Evolutionary conservation across 2,113 vertebrate species (phyloP).

Genomic region (Rhynchomys soricoides): DNA sequence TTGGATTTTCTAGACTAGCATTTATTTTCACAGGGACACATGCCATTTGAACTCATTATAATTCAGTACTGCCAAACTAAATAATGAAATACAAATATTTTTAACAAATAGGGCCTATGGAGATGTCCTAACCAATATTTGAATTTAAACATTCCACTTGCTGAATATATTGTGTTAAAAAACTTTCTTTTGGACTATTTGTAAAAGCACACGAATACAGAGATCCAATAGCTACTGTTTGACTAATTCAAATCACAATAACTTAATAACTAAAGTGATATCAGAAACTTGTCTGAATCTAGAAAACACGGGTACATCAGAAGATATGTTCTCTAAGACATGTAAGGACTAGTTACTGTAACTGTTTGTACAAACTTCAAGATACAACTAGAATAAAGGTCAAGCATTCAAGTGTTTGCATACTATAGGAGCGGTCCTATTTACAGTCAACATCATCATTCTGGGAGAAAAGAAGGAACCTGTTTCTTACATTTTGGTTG

Average conservation of each 20-base stretch:
- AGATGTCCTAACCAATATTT: slow-evolving; percentile 40
- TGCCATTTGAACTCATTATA: neutral
- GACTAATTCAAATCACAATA: slow-evolving; percentile 6
- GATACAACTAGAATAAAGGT: neutral
- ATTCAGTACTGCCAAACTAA: slow-evolving; percentile 8
- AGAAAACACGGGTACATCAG: slow-evolving; percentile 36
- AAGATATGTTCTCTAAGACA: slow-evolving; percentile 31
- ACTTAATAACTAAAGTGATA: slow-evolving; percentile 37
- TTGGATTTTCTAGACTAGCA: neutral
- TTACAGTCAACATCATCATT: neutral
- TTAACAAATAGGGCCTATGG: slow-evolving; percentile 22
- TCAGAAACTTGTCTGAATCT: neutral
- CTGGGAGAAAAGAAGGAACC: slow-evolving; percentile 19
- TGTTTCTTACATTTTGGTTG: slow-evolving; percentile 17
- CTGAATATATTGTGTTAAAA: slow-evolving; percentile 49
- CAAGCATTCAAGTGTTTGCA: slow-evolving; percentile 2
- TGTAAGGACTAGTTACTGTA: slow-evolving; percentile 10
- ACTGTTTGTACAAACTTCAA: slow-evolving; percentile 33
- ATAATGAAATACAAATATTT: slow-evolving; percentile 30
- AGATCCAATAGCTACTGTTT: neutral
- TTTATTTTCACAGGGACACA: slow-evolving; percentile 24
- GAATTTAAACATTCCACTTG: neutral
- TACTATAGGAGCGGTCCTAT: neutral
- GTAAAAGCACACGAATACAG: neutral
- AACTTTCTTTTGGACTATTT: slow-evolving; percentile 23